Evolutionary conservation across 1,140 invertebrate genomes (phyloP), one percentile per base, ranked within the genome.

Genomic region (Planococcus citri): DNA sequence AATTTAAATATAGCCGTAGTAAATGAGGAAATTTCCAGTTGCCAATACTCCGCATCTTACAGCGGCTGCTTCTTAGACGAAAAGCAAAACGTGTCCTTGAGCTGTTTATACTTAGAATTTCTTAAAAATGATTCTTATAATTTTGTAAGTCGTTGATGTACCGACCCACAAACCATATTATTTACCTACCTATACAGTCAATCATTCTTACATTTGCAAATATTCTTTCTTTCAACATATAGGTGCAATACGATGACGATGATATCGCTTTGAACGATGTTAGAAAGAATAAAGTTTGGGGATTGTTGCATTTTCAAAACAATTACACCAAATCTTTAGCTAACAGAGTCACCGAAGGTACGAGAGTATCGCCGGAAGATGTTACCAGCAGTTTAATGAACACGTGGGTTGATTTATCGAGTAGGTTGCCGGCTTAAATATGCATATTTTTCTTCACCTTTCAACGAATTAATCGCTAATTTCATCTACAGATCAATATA

Each of bases 1-100:
- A 87, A 88, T 20, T 80, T 97, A 1, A 86, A 84, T 69, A 78
- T 98, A 68, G 93, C 88, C 0, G 83, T 96, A 41, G 88, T 95
- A 33, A 94, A 94, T 79, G 79, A 90, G 70, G 92, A 95, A 79
- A 78, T 87, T 68, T 24, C 22, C 21, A 17, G 24, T 27, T 64
- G 60, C 22, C 9, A 27, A 25, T 64, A 64, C 17, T 64, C 60
- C 60, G 21, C 4, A 17, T n/a, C n/a, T 22, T 64, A 64, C 25
- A 22, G 3, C 9, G 60, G 60, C 3, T 64, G 60, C 25, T 64
- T 64, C 24, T 27, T 64, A 24, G 60, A 64, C 24, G 60, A 24
- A 24, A 64, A 64, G 10, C 60, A 64, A 64, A 64, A 24, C 10
- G 60, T 64, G 60, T 24, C 60, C 2, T 27, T 64, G 21, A 64